Conservation (phyloP, 2,888 invertebrate genomes). For the Hirtodrosophila trivittata region DNA sequence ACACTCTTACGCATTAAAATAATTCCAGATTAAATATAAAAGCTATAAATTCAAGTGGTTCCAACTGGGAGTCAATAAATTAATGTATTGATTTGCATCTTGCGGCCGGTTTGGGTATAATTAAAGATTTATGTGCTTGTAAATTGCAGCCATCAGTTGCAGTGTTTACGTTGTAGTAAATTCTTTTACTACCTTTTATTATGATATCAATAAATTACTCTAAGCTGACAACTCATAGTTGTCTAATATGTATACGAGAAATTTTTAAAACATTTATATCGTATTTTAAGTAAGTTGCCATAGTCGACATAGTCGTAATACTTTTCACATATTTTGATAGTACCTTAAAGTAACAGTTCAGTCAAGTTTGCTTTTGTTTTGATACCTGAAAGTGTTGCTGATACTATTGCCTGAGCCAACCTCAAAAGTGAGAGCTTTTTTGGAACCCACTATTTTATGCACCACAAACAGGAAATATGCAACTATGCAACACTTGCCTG, state of each 20-base stretch:
- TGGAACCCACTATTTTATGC: conserved; percentile 49
- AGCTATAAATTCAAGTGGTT: conserved; percentile 4
- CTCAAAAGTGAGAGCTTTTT: conserved; percentile 56
- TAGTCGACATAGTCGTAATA: too few relatives aligned
- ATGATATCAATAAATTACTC: conserved; percentile 10
- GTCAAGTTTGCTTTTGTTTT: conserved; percentile 10
- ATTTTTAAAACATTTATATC: too few relatives aligned
- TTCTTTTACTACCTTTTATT: conserved; percentile 2
- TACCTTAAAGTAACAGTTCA: background rate
- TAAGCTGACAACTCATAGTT: conserved; percentile 13
- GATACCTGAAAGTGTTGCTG: conserved; percentile 8
- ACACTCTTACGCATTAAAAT: background rate
- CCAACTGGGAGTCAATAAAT: conserved; percentile 20
- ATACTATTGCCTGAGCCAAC: conserved; percentile 10
- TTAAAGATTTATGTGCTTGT: conserved; percentile 36
- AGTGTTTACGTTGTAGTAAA: background rate
- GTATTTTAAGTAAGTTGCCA: too few relatives aligned
- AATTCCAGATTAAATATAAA: conserved; percentile 2
- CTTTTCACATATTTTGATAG: background rate
- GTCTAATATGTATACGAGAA: too few relatives aligned
- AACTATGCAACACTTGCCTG: conserved; percentile 39
- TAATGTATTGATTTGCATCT: conserved; percentile 41
- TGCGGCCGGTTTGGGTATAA: conserved; percentile 17
- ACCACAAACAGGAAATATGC: conserved; percentile 69
- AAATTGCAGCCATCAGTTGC: conserved; percentile 7